These are phyloP conservation scores for Lichenostomus cassidix DNA, from an alignment of 2,113 vertebrate species.

Conservation along the genomic window DNA sequence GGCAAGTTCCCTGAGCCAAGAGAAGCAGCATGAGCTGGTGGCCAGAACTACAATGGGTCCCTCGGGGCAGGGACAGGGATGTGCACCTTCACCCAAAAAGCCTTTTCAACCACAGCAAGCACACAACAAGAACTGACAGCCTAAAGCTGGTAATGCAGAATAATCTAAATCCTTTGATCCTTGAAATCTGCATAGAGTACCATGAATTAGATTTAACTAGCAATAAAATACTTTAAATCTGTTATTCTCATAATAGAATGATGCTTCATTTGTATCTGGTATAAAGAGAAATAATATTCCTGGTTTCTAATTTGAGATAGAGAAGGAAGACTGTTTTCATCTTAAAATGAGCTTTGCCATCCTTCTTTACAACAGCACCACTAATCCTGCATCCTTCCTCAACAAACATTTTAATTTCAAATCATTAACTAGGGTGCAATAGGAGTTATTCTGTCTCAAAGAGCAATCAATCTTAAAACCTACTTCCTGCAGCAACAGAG, in stretches of 20 bases:
- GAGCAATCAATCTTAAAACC: not conserved
- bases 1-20: not conserved
- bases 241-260: not conserved
- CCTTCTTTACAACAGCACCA: not conserved
- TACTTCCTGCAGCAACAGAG: not conserved
- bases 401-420: not conserved
- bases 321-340: not conserved
- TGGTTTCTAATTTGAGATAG: not conserved
- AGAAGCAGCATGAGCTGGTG: not conserved
- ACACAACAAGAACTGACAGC: not conserved
- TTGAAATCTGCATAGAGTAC: conserved; percentile 9
- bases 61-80: not conserved
- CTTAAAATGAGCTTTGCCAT: not conserved
- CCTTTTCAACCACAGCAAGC: not conserved
- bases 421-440: not conserved
- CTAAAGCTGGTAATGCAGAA: conserved; percentile 21
- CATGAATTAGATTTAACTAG: conserved; percentile 16
- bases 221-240: conserved; percentile 8
- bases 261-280: not conserved
- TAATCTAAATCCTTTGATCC: conserved; percentile 53
- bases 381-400: not conserved
- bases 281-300: not conserved
- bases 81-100: not conserved
- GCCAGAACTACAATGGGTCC: not conserved
- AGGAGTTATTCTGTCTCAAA: not conserved